Base-by-base conservation (phyloP, 2,113 vertebrate genomes). In the Passer domesticus region DNA sequence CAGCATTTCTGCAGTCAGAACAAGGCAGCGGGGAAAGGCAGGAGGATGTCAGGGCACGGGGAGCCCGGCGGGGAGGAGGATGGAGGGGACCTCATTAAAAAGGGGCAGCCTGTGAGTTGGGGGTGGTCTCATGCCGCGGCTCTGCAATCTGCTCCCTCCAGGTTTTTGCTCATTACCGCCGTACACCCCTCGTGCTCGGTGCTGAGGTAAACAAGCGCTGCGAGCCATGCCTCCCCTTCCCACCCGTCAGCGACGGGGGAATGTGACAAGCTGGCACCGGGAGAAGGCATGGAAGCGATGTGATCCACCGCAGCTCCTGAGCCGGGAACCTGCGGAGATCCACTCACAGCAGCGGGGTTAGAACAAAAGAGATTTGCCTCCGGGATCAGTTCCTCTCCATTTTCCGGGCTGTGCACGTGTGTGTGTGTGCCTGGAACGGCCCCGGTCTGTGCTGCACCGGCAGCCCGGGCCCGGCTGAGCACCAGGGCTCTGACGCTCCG, bases 311-410 rank as follows among this genome's bases (percentile, higher is more conserved):
- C 24, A 7, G 73, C 86, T 94, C 80, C 89, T 2, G 37, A 83
- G 74, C 89, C 1, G 58, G 66, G 81, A 53, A 91, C 95, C 94
- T 13, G 82, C 56, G 84, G 91, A 92, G 87, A 95, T 96, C 92
- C 91, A 90, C 87, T 94, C 95, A 89, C 94, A 58, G 89, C 84
- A 55, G 9, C 12, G 41, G 95, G 89, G 52, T 85, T 96, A 72
- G 96, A 95, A 95, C 95, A 96, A 96, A 97, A 95, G 94, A 75
- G 91, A 70, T 95, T 94, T 93, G 84, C 95, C 96, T 94, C 87
- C 37, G 60, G 91, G 94, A 94, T 96, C 96, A 79, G 31, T 94
- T 90, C 91, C 79, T 94, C 92, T 81, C 90, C 76, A 22, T 94
- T 95, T 89, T 62, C 82, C 46, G 46, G 84, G 87, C 84, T 41